Percentiles rank a stretch among this genome's conserved stretches.
Evolutionary conservation across 2,888 invertebrate species (phyloP).

Genomic region (Nycteola revayana): DNA sequence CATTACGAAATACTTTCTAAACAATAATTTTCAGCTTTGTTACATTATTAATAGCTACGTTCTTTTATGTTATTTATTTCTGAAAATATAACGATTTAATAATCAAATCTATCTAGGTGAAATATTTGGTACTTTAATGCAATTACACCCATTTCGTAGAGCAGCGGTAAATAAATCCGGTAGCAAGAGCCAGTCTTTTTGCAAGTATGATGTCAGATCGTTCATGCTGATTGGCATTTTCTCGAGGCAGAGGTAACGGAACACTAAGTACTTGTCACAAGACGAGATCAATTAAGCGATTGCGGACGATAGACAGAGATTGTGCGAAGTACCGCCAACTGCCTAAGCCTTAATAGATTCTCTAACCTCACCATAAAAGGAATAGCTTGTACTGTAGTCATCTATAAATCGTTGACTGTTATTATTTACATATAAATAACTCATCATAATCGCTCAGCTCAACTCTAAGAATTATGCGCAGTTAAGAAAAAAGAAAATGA

Average conservation of each 20-base stretch:
- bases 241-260: constrained; percentile 42
- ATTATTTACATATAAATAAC: constrained; percentile 6
- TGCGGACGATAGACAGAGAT: constrained; percentile 36
- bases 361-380: constrained; percentile 8
- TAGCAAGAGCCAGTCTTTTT: constrained; percentile 19
- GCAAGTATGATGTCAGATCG: constrained; percentile 36
- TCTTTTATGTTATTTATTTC: no score
- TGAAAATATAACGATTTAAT: no score
- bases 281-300: constrained; percentile 55
- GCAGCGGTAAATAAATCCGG: no score
- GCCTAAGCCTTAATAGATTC: constrained; percentile 11
- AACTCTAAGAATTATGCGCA: background rate
- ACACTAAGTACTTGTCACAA: constrained; percentile 38
- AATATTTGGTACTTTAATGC: no score
- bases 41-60: no score
- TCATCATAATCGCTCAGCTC: no score
- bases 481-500: constrained; percentile 1
- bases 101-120: no score
- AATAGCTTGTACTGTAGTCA: constrained; percentile 12
- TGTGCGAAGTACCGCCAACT: constrained; percentile 8
- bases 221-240: constrained; percentile 40
- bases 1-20: no score
- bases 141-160: no score
- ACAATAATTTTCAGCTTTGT: no score
- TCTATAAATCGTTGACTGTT: constrained; percentile 18